These are phyloP conservation scores for Orthonyx spaldingii DNA, from an alignment of 2,113 vertebrate genomes.

Conservation along the genomic window DNA sequence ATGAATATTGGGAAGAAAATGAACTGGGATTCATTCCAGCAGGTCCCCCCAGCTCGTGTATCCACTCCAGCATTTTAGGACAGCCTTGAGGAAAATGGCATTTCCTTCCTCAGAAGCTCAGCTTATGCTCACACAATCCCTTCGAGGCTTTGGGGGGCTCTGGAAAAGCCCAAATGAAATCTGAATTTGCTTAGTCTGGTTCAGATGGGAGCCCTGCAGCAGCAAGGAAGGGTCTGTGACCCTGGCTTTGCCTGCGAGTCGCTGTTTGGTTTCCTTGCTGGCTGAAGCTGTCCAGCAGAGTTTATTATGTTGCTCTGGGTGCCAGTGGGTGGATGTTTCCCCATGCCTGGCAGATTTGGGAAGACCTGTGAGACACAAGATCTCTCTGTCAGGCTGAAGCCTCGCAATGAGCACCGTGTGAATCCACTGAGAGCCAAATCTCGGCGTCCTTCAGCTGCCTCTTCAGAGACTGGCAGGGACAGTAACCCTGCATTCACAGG, in stretches of 20 bases:
- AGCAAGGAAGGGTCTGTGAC: background rate
- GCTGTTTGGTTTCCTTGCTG: background rate
- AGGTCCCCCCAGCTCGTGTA: background rate
- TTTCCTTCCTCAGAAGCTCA: background rate
- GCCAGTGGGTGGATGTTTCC: background rate
- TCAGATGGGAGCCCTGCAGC: background rate
- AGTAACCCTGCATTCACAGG: background rate
- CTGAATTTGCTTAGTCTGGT: background rate
- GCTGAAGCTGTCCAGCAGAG: background rate
- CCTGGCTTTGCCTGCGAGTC: background rate
- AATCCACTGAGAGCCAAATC: slow-evolving; percentile 36
- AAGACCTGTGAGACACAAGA: slow-evolving; percentile 54
- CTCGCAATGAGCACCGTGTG: slow-evolving; percentile 51
- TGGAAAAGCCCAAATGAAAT: background rate
- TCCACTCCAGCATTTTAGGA: background rate
- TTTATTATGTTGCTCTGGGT: background rate
- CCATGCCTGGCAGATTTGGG: background rate
- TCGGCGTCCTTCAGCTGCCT: slow-evolving; percentile 30
- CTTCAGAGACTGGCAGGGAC: slow-evolving; percentile 16
- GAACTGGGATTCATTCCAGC: background rate
- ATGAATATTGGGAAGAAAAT: background rate
- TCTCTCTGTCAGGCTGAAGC: slow-evolving; percentile 50
- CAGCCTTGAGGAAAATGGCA: accelerated
- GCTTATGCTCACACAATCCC: background rate
- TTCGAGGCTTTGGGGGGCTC: background rate